phyloP scores from a whole-genome alignment of 92 coral and sea anemone species.

The Scolanthus callimorphus region DNA sequence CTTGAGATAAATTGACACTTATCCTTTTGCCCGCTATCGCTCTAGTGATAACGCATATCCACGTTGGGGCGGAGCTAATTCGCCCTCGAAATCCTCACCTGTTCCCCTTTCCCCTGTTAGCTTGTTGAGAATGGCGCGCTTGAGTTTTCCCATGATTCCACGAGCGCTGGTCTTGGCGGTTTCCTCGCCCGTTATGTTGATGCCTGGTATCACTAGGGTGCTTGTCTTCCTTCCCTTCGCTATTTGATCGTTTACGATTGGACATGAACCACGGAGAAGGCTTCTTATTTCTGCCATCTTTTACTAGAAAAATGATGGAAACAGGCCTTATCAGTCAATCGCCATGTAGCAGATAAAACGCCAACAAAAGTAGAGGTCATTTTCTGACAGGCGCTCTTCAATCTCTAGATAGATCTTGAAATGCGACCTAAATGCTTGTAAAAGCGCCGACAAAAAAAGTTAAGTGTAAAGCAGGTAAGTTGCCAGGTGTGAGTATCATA shows the following conservation, averaged over 20 bases:
- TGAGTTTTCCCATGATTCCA: conserved; percentile 33
- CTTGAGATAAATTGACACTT: neutral
- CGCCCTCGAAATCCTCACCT: no score
- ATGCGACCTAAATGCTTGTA: no score
- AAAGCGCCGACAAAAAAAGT: no score
- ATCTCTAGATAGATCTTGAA: no score
- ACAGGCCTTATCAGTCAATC: no score
- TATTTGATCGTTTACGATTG: conserved; percentile 49
- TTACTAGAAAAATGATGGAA: no score
- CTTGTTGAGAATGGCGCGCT: conserved; percentile 18
- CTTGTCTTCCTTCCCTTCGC: conserved; percentile 67
- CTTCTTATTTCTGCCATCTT: conserved; percentile 34
- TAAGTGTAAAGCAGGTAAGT: no score
- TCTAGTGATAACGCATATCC: neutral
- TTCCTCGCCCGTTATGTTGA: conserved; percentile 35
- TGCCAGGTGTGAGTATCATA: no score
- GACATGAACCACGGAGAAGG: conserved; percentile 70
- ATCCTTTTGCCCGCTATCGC: neutral
- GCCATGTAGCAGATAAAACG: no score
- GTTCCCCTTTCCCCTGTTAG: conserved; percentile 25
- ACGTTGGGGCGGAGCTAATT: neutral
- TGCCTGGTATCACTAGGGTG: conserved; percentile 35
- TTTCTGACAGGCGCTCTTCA: no score
- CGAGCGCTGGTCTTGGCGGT: conserved; percentile 30
- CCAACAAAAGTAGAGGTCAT: no score